phyloP scores from a whole-genome alignment of 2,888 invertebrate genomes.

The Smittia aterrima region DNA sequence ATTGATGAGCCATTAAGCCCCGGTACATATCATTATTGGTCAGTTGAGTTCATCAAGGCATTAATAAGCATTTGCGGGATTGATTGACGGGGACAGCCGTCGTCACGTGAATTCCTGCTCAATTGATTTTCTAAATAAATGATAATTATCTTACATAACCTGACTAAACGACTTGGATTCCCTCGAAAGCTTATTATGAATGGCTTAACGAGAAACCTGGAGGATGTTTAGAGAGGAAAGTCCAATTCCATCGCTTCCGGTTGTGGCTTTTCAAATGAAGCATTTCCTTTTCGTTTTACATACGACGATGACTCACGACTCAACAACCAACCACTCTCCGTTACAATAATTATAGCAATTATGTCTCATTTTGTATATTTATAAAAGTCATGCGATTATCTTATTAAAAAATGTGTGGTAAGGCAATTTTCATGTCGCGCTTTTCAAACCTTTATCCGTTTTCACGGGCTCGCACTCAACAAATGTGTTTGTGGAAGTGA shows the following conservation, averaged over 20 bases:
- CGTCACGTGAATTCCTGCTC: not conserved
- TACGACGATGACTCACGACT: not conserved
- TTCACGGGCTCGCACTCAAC: too few species aligned
- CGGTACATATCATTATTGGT: not conserved
- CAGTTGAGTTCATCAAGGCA: not conserved
- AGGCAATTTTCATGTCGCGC: too few species aligned
- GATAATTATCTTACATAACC: not conserved
- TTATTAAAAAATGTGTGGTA: not conserved
- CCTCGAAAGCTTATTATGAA: not conserved
- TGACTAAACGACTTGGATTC: not conserved
- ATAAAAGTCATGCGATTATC: constrained; percentile 17
- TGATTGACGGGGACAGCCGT: not conserved
- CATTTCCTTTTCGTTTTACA: not conserved
- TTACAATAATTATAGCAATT: constrained; percentile 12
- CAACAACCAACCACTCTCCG: not conserved
- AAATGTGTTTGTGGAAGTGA: too few species aligned
- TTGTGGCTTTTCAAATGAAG: not conserved
- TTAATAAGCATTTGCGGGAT: not conserved
- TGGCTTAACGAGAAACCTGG: not conserved
- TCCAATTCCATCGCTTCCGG: not conserved
- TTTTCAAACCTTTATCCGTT: too few species aligned
- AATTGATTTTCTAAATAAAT: not conserved
- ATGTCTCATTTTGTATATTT: not conserved
- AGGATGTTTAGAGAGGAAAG: not conserved
- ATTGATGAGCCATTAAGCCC: not conserved